Evolutionary conservation across 2,113 vertebrate species (phyloP).

Genomic region (Alouatta palliata): DNA sequence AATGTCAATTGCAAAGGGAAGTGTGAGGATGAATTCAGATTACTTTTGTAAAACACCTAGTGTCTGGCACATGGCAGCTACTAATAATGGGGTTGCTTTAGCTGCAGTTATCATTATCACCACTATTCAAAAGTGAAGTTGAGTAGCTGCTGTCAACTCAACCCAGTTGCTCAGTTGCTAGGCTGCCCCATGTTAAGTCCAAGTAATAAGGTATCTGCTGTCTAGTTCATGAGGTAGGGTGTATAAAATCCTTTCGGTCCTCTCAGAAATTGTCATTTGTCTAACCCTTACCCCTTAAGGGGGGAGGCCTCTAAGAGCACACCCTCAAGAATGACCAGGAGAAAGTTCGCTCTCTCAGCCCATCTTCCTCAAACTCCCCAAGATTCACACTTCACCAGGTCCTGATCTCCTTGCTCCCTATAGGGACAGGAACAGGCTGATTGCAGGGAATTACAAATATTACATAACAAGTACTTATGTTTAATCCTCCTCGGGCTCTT

Average conservation of each 20-base stretch:
- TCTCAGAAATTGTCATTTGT: neutral
- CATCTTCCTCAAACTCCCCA: neutral
- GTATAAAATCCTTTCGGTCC: neutral
- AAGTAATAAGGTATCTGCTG: neutral
- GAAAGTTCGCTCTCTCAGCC: neutral
- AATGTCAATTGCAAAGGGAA: fast-evolving
- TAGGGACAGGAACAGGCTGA: neutral
- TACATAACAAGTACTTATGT: neutral
- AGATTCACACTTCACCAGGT: neutral
- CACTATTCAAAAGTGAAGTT: neutral
- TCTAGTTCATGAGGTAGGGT: neutral
- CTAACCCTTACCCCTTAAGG: neutral
- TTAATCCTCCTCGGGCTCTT: neutral
- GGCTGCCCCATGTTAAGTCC: neutral
- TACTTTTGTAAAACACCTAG: neutral
- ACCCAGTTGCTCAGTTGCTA: neutral
- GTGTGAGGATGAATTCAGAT: neutral
- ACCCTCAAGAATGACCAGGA: neutral
- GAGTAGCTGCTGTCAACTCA: neutral
- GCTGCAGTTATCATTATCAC: neutral
- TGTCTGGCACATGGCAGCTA: neutral
- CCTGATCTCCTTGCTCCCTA: neutral
- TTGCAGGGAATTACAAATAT: neutral
- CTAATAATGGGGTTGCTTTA: neutral
- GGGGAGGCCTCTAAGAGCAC: neutral